phyloP scores from a whole-genome alignment of 1,140 invertebrate species.

The Acromyrmex charruanus region DNA sequence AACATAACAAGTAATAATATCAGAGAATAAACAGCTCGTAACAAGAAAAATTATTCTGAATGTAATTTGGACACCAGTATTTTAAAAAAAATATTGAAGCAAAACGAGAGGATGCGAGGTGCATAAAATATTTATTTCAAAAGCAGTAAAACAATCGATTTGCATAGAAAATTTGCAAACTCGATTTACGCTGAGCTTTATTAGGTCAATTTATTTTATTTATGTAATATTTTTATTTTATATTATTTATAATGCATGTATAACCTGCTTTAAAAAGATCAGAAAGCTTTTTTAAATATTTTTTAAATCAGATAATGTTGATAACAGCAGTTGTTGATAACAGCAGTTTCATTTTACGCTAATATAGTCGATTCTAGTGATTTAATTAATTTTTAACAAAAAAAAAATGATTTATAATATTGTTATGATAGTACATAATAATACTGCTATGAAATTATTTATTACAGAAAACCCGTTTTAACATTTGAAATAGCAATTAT shows the following conservation, averaged over 20 bases:
- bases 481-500: neutral
- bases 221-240: conserved; percentile 21
- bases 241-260: neutral
- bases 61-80: neutral
- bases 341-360: neutral
- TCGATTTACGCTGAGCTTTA: neutral
- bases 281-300: neutral
- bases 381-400: conserved; percentile 4
- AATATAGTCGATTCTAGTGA: neutral
- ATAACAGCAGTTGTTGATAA: neutral
- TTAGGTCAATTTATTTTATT: conserved; percentile 29
- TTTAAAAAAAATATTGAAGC: neutral
- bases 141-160: conserved; percentile 1
- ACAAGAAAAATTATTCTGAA: neutral
- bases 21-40: neutral
- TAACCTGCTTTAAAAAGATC: neutral
- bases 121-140: conserved; percentile 9
- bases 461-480: conserved; percentile 5
- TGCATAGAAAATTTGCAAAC: neutral
- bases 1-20: neutral
- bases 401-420: neutral
- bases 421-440: neutral
- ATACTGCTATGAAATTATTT: neutral
- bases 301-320: neutral
- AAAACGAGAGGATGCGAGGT: neutral